Percentiles rank a stretch among this genome's conserved stretches.
Conservation (phyloP, 2,113 vertebrate species). For the Gymnobelideus leadbeateri region DNA sequence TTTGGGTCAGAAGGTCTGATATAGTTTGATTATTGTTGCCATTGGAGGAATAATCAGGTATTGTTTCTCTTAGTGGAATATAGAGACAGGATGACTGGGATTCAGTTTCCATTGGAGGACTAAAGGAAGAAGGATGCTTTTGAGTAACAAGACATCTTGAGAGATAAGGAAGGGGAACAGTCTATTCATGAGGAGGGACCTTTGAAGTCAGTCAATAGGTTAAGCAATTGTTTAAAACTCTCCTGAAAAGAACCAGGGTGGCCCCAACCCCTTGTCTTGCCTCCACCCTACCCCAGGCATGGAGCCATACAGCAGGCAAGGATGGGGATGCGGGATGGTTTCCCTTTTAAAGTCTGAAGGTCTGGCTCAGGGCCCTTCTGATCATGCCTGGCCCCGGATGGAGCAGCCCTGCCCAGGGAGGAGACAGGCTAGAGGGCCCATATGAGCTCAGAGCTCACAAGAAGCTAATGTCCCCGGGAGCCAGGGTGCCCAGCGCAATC, state of each 20-base stretch:
- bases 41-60: neutral
- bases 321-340: neutral
- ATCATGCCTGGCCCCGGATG: neutral
- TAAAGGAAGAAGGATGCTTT: neutral
- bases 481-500: neutral
- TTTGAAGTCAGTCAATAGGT: neutral
- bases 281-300: neutral
- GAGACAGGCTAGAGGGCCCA: neutral
- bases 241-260: neutral
- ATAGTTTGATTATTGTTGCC: neutral
- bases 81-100: neutral
- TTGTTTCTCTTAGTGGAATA: neutral
- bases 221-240: neutral
- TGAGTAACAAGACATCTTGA: neutral
- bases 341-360: neutral
- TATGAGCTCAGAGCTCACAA: constrained; percentile 9
- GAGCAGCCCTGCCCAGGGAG: constrained; percentile 5
- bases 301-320: neutral
- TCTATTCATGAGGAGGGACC: neutral
- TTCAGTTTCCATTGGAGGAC: neutral
- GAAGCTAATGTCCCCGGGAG: neutral
- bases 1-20: neutral
- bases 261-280: neutral
- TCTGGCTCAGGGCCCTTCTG: neutral
- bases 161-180: neutral